A percentile compares a stretch with the other conserved stretches of the same genome.
phyloP scores from a whole-genome alignment of 2,113 vertebrate species.

The crab-eating macaque (Macaca fascicularis) region DNA sequence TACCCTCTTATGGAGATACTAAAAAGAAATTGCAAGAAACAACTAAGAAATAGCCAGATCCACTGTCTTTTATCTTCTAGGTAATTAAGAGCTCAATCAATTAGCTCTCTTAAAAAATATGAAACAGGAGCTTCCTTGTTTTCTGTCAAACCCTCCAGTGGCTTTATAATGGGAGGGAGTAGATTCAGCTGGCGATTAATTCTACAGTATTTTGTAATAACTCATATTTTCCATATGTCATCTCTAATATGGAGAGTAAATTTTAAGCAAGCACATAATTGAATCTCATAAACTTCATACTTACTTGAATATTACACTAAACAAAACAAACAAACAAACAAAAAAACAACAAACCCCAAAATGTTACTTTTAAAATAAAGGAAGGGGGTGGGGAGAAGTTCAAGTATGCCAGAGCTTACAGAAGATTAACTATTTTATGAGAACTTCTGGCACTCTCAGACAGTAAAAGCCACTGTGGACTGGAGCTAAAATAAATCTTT shows the following conservation, averaged over 20 bases:
- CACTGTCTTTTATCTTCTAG: neutral
- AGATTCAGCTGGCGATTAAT: neutral
- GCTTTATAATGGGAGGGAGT: neutral
- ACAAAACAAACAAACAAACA: neutral
- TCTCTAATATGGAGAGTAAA: neutral
- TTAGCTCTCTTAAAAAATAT: slow-evolving; percentile 28
- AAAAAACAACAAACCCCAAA: neutral
- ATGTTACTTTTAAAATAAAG: neutral
- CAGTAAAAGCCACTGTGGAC: neutral
- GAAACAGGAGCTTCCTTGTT: neutral
- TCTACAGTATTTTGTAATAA: neutral
- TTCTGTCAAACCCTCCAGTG: neutral
- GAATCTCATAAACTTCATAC: neutral
- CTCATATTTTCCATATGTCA: neutral
- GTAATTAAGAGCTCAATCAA: neutral
- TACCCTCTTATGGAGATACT: neutral
- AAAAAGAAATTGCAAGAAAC: neutral
- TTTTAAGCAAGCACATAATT: slow-evolving; percentile 2
- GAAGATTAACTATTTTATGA: neutral
- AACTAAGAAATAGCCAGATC: neutral
- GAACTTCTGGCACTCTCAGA: neutral
- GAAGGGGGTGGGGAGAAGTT: neutral
- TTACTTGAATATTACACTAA: slow-evolving; percentile 1
- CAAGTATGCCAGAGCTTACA: neutral
- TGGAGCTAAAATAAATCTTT: neutral